A percentile compares a stretch with the other conserved stretches of the same genome.
These are phyloP conservation scores for Lapara coniferarum DNA, from an alignment of 2,888 invertebrate species.

Conservation along the genomic window DNA sequence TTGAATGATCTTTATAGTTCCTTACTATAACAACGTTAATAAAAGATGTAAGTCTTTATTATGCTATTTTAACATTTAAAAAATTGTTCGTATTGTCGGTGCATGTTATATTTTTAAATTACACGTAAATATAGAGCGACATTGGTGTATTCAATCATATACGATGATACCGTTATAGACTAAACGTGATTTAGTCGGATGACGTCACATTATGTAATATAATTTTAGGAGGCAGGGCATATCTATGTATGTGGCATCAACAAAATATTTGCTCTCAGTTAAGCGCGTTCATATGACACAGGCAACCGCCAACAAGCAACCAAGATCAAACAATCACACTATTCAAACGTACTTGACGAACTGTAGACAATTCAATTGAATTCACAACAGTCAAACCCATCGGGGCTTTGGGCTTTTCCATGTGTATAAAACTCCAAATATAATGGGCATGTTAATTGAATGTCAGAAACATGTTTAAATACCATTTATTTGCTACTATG, in stretches of 20 bases:
- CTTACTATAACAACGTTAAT: no score
- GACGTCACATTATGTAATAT: neutral
- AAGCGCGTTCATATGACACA: neutral
- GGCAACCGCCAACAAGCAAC: neutral
- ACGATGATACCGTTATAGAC: no score
- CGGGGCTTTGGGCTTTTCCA: constrained; percentile 20
- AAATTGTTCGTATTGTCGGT: no score
- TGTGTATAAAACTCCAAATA: constrained; percentile 11
- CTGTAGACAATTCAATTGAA: constrained; percentile 6
- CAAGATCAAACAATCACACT: constrained; percentile 9
- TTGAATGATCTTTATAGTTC: no score
- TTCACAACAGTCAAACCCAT: constrained; percentile 6
- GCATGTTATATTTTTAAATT: no score
- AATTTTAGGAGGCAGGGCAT: neutral
- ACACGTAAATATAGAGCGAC: no score
- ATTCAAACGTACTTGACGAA: neutral
- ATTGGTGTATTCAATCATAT: no score
- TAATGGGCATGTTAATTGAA: neutral
- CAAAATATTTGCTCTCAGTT: constrained; percentile 2
- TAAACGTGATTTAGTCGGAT: neutral
- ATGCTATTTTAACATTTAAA: no score
- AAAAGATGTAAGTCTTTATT: no score
- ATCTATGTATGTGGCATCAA: neutral
- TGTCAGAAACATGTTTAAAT: neutral
- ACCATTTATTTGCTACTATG: neutral